phyloP scores from a whole-genome alignment of 2,888 invertebrate species.

The Agriopis aurantiaria region DNA sequence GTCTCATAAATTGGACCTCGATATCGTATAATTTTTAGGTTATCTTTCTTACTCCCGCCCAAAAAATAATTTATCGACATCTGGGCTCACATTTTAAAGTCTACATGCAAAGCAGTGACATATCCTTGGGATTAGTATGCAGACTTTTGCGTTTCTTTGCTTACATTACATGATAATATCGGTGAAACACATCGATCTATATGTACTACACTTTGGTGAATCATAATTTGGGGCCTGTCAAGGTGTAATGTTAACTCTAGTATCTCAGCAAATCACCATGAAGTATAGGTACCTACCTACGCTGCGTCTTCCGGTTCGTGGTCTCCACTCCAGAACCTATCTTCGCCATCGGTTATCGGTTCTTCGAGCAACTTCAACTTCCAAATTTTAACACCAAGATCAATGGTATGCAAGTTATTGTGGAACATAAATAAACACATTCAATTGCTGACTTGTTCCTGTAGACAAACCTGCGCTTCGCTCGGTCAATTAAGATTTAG shows the following conservation, averaged over 20 bases:
- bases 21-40: conserved; percentile 28
- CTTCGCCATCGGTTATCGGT: too few species aligned
- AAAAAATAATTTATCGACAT: conserved; percentile 1
- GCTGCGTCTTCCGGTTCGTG: too few species aligned
- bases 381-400: too few species aligned
- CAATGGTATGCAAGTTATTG: too few species aligned
- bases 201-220: conserved; percentile 13
- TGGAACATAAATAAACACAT: too few species aligned
- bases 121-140: not conserved
- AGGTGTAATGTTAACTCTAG: not conserved
- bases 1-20: not conserved
- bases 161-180: conserved; percentile 1
- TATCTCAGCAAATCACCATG: not conserved
- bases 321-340: too few species aligned
- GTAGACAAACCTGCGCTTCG: too few species aligned
- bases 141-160: not conserved
- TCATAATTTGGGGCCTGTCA: conserved; percentile 19
- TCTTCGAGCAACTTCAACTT: too few species aligned
- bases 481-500: too few species aligned
- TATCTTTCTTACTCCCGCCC: conserved; percentile 25
- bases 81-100: not conserved
- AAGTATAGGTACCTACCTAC: too few species aligned
- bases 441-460: too few species aligned
- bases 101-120: not conserved
- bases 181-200: conserved; percentile 25